These are phyloP conservation scores for Choloepus hoffmanni DNA, from an alignment of 2,113 vertebrate genomes.

Conservation along the genomic window DNA sequence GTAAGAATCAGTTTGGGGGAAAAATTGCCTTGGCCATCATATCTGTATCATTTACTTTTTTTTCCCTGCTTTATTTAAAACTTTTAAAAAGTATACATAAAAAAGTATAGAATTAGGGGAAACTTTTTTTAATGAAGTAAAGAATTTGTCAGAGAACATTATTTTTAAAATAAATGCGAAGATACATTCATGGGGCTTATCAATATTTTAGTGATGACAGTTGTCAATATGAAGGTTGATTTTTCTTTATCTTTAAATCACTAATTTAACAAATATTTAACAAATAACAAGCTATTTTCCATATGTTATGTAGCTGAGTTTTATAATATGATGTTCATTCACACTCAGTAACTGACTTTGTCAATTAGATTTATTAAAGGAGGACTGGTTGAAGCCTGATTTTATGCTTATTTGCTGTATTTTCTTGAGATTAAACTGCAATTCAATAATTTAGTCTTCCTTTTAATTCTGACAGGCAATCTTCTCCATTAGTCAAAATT, in stretches of 20 bases:
- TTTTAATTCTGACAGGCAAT: neutral
- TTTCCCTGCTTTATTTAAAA: neutral
- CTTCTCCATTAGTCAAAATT: neutral
- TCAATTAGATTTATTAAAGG: neutral
- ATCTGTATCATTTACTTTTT: neutral
- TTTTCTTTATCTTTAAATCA: slow-evolving; percentile 25
- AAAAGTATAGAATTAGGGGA: slow-evolving; percentile 20
- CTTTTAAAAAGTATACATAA: slow-evolving; percentile 1
- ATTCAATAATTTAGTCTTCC: neutral
- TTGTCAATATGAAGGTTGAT: neutral
- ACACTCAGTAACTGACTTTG: neutral
- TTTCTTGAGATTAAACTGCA: slow-evolving; percentile 3
- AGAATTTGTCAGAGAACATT: neutral
- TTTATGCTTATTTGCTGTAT: slow-evolving; percentile 21
- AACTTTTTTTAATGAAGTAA: slow-evolving; percentile 47
- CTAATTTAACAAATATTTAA: neutral
- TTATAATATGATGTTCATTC: neutral
- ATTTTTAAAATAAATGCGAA: slow-evolving; percentile 32
- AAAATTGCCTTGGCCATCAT: neutral
- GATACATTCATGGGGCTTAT: neutral
- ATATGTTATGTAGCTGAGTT: neutral
- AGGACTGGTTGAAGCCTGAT: neutral
- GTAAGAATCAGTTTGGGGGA: neutral
- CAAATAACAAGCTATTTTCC: neutral
- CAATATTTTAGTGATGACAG: slow-evolving; percentile 10